Evolutionary conservation across 92 coral and sea anemone genomes (phyloP).

Genomic region (Phenganax marumi): DNA sequence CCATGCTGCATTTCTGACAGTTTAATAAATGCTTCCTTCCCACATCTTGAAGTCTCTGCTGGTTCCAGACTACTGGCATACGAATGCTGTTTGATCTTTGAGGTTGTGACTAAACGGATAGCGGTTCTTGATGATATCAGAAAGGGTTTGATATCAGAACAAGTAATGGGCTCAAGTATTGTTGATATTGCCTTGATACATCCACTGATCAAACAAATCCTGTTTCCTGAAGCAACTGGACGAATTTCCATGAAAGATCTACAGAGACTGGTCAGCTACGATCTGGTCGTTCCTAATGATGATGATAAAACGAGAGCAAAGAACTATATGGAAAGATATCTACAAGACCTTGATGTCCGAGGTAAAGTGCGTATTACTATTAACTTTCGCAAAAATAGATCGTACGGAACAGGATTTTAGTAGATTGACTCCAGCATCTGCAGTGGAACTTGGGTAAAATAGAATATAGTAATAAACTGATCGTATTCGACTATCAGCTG

Average conservation of each 20-base stretch:
- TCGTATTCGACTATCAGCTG: too few species aligned
- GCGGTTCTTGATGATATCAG: constrained; percentile 2
- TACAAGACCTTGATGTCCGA: constrained; percentile 4
- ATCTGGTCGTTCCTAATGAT: neutral
- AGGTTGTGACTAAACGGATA: neutral
- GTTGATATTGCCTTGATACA: neutral
- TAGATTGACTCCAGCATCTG: too few species aligned
- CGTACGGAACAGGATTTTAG: too few species aligned
- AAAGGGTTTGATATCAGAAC: neutral
- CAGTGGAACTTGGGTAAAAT: too few species aligned
- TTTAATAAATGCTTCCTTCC: neutral
- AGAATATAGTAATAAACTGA: too few species aligned
- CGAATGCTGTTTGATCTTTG: neutral
- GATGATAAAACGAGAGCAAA: neutral
- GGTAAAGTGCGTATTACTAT: neutral
- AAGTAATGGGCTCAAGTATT: neutral
- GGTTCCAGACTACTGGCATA: neutral
- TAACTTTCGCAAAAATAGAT: too few species aligned
- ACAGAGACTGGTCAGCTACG: neutral
- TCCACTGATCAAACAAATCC: too few species aligned
- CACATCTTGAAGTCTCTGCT: neutral
- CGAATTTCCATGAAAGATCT: neutral
- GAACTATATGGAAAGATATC: neutral
- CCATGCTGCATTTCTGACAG: neutral
- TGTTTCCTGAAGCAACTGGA: neutral